Base-by-base conservation (phyloP, 2,888 invertebrate genomes). In the Physocephala rufipes region DNA sequence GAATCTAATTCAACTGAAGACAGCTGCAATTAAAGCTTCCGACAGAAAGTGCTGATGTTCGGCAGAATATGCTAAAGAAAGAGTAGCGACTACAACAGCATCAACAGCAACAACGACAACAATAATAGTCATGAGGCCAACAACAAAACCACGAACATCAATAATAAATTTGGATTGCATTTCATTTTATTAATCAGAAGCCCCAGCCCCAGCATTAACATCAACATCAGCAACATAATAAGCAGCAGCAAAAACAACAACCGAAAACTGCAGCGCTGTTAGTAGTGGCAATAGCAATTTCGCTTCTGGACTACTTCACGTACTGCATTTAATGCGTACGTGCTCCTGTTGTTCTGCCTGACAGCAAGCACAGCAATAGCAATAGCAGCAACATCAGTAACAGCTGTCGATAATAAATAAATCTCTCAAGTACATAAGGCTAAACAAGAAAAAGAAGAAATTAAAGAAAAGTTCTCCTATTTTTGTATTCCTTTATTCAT, bases 241-340 rank as follows among this genome's bases (percentile, higher is more conserved):
- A n/a, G 16, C 30, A 36, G 4, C 67, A 55, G 26, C 43, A 64
- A 53, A 19, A n/a, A 36, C 66, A 66, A 66, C 21, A 13, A 28
- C 2, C 66, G 36, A 30, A n/a, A 51, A 9, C 51, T 19, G 65
- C 26, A 36, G 65, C 65, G 30, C 47, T 51, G 45, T 66, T 66
- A 66, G 28, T 26, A 66, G 49, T 53, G 53, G 36, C 55, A 13
- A 36, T 43, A 36, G 66, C 66, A 55, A 55, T 53, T 53, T 36
- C 30, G 51, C 36, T 3, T 49, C 19, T 15, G 19, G 19, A 12
- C 45, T 15, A 45, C 45, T 12, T 15, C 49, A 49, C 3, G n/a
- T 15, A 19, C 49, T n/a, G 19, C 49, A 49, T n/a, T 49, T 49
- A n/a, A n/a, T 12, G 49, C 19, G 49, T 49, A 19, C 49, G 49